phyloP scores from a whole-genome alignment of 2,113 vertebrate genomes.

The Elaphurus davidianus region DNA sequence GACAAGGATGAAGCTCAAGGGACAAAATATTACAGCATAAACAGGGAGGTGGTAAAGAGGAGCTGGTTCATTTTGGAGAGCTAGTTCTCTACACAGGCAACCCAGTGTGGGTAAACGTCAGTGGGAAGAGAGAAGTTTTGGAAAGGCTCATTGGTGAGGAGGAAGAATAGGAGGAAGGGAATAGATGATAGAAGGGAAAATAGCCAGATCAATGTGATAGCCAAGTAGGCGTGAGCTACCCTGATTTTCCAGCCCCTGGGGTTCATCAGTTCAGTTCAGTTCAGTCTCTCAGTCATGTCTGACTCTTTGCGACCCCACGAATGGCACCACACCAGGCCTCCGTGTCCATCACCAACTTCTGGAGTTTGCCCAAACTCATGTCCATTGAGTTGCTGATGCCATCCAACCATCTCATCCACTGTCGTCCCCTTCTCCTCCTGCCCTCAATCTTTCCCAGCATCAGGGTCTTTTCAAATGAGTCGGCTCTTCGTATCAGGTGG shows the following conservation, averaged over 20 bases:
- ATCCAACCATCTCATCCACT: too few species aligned
- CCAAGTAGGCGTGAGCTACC: slow-evolving; percentile 80
- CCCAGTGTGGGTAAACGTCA: slow-evolving; percentile 75
- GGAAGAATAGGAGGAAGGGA: slow-evolving; percentile 81
- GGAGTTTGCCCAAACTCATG: not conserved
- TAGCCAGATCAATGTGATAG: slow-evolving; percentile 79
- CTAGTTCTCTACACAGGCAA: slow-evolving; percentile 79
- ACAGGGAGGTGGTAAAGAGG: slow-evolving; percentile 81
- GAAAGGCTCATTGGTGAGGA: slow-evolving; percentile 82
- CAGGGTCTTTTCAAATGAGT: too few species aligned
- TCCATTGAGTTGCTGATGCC: not conserved
- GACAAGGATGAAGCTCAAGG: slow-evolving; percentile 83
- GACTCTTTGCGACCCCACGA: not conserved
- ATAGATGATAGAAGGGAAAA: slow-evolving; percentile 78
- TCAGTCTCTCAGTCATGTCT: not conserved
- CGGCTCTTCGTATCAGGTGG: too few species aligned
- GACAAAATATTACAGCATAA: slow-evolving; percentile 82
- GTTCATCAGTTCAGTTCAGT: not conserved
- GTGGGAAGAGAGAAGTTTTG: slow-evolving; percentile 74
- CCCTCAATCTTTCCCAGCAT: too few species aligned
- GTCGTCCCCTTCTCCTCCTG: too few species aligned
- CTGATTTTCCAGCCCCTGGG: slow-evolving; percentile 80
- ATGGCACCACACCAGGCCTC: not conserved
- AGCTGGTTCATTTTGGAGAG: slow-evolving; percentile 77
- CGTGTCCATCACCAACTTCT: not conserved